Evolutionary conservation across 2,797 vertebrate genomes (phyloP), one percentile per base, ranked within the genome.

Genomic region (Florisuga fusca): DNA sequence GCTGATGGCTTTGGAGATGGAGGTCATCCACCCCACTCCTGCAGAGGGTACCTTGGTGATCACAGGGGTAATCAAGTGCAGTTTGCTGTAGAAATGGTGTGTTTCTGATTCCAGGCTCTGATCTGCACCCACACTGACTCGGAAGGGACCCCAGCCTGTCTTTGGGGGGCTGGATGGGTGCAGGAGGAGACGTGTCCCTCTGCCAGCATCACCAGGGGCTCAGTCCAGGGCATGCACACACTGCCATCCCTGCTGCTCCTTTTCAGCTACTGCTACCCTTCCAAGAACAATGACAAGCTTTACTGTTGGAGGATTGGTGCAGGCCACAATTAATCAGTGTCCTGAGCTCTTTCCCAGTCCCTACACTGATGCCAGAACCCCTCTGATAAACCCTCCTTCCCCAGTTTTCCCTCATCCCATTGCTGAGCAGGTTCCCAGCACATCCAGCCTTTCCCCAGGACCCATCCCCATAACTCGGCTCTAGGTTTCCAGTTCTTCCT

Each of bases 1-100:
- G 72, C 19, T 90, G 62, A 96, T 94, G 87, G 78, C 9, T 67
- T 71, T 43, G 16, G 73, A 88, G 54, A 79, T 87, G 27, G 58
- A 93, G 73, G 94, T 91, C 74, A 94, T 23, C 73, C 53, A 2
- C 50, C 34, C 48, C 62, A 0, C 46, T 88, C 6, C 27, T 61
- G 48, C 3, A 6, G 15, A 4, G n/a, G 36, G 5, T 67, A 33
- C n/a, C 50, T 41, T 33, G 3, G 57, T 23, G 61, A 38, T 69
- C 86, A 25, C 41, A 7, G 57, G 53, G 79, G n/a, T 36, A 16
- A 50, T 33, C 23, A 0, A 17, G 61, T 14, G 55, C 43, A 7
- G 38, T n/a, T 69, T 82, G 72, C 64, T 57, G 45, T 41, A 9
- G 27, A 63, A 3, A 0, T 0, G 29, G 13, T 26, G n/a, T 15